Conservation (phyloP, 2,888 invertebrate species). For the Ichneumoninae sp. region DNA sequence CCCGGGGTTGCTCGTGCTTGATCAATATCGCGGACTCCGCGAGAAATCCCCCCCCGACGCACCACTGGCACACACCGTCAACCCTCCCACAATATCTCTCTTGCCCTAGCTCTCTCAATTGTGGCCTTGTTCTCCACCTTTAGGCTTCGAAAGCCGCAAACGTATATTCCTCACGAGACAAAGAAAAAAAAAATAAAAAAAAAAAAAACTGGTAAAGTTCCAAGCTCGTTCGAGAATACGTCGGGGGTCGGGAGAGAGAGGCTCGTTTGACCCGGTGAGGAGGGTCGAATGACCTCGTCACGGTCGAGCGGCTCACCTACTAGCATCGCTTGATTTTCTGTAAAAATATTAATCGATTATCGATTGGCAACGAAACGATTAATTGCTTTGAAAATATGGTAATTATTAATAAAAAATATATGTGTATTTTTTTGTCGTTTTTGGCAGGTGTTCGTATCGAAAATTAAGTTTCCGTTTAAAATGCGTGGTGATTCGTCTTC, state of each 20-base stretch:
- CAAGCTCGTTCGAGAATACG: neutral
- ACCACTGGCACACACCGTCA: constrained; percentile 43
- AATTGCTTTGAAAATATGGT: neutral
- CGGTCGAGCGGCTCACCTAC: constrained; percentile 41
- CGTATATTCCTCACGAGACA: constrained; percentile 20
- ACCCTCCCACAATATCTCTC: constrained; percentile 44
- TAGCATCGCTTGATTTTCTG: neutral
- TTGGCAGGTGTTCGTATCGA: too few species aligned
- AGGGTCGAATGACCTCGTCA: constrained; percentile 54
- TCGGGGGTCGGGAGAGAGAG: constrained; percentile 34
- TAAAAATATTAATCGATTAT: neutral
- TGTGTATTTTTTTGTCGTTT: neutral
- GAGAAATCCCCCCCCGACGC: constrained; percentile 25
- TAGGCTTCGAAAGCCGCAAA: constrained; percentile 9
- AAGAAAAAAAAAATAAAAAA: constrained; percentile 16
- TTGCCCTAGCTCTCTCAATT: neutral
- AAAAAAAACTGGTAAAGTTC: neutral
- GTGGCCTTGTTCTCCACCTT: constrained; percentile 38
- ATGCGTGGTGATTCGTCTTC: too few species aligned
- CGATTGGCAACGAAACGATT: neutral
- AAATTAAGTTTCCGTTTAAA: too few species aligned
- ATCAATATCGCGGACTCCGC: constrained; percentile 56
- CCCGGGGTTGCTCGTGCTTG: constrained; percentile 59
- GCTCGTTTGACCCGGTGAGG: constrained; percentile 60
- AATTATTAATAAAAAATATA: neutral